These are phyloP conservation scores for Petroica traversi DNA, from an alignment of 2,113 vertebrate genomes.

Conservation along the genomic window DNA sequence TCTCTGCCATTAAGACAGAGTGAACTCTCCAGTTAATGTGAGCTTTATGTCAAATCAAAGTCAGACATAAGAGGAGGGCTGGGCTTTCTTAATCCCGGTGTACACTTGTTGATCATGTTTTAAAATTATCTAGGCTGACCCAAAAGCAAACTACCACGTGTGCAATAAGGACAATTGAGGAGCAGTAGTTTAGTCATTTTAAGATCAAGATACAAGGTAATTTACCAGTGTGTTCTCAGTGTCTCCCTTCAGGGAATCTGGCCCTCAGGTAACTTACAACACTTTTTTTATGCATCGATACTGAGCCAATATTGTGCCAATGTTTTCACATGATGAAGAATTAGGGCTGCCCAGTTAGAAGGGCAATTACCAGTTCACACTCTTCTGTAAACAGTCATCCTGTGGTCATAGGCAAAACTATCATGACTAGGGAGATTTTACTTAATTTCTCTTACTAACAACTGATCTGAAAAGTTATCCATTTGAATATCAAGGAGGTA, in stretches of 20 bases:
- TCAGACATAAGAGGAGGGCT: neutral
- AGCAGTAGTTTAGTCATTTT: neutral
- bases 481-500: neutral
- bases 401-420: neutral
- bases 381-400: neutral
- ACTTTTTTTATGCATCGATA: neutral
- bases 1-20: neutral
- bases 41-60: neutral
- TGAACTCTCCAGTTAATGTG: neutral
- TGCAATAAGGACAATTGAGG: neutral
- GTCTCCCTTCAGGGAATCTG: neutral
- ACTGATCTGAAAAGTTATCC: neutral
- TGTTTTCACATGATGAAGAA: neutral
- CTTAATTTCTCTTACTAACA: neutral
- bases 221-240: neutral
- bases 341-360: neutral
- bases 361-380: neutral
- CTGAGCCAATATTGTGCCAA: neutral
- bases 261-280: neutral
- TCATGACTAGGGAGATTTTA: rapidly evolving
- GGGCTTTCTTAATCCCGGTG: neutral
- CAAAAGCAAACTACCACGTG: neutral
- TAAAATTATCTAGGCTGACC: neutral
- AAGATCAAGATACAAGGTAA: neutral
- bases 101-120: neutral